Evolutionary conservation across 2,888 invertebrate species (phyloP).

Genomic region (Seira musarum): DNA sequence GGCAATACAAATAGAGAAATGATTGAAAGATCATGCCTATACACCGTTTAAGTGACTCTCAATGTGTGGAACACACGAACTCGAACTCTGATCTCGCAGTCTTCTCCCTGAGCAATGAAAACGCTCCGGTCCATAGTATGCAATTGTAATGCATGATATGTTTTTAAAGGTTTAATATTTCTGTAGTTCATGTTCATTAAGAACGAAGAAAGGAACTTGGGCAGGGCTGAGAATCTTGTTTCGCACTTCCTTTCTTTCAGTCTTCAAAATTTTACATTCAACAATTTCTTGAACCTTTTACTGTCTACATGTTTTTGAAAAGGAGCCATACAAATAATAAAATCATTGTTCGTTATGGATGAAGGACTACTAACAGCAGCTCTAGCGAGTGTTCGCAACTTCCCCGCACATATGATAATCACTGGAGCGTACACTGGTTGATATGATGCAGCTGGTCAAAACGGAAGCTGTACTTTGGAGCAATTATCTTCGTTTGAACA

Average conservation of each 20-base stretch:
- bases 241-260: conserved; percentile 37
- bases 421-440: conserved; percentile 41
- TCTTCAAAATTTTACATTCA: background rate
- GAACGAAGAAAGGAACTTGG: background rate
- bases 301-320: conserved; percentile 7
- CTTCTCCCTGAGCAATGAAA: too few relatives aligned
- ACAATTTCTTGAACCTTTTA: conserved; percentile 19
- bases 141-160: too few relatives aligned
- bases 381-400: conserved; percentile 42
- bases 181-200: too few relatives aligned
- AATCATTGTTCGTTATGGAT: conserved; percentile 37
- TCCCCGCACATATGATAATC: conserved; percentile 47
- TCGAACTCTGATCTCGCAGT: too few relatives aligned
- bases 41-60: too few relatives aligned
- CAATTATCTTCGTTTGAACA: background rate
- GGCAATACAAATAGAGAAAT: background rate
- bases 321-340: conserved; percentile 1
- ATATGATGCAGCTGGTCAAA: conserved; percentile 47
- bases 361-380: conserved; percentile 28
- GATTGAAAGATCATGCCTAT: conserved; percentile 8
- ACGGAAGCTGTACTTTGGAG: conserved; percentile 25
- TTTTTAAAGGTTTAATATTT: too few relatives aligned
- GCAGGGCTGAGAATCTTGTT: conserved; percentile 3
- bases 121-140: too few relatives aligned
- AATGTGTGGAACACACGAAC: too few relatives aligned